phyloP scores from a whole-genome alignment of 2,888 invertebrate species.

The Brachypalpus laphriformis region DNA sequence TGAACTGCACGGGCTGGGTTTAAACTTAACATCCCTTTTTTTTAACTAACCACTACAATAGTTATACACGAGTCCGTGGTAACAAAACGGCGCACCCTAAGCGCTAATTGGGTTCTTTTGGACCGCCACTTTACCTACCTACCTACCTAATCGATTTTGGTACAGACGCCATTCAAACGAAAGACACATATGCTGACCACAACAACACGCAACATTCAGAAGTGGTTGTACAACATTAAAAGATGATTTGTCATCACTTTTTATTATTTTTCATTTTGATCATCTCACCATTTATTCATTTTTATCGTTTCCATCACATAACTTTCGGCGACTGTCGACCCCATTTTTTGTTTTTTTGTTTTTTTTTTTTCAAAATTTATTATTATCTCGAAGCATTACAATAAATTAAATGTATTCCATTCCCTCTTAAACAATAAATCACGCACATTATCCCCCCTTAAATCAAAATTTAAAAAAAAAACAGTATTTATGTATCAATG shows the following conservation, averaged over 20 bases:
- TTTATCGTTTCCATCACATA: slow-evolving; percentile 2
- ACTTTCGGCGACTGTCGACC: background rate
- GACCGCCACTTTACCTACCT: too few species aligned
- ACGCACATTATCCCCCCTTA: slow-evolving; percentile 1
- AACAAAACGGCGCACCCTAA: too few species aligned
- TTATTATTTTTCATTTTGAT: background rate
- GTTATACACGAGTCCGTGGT: too few species aligned
- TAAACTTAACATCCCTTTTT: too few species aligned
- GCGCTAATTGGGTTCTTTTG: too few species aligned
- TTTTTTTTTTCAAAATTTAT: too few species aligned
- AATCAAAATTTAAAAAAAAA: background rate
- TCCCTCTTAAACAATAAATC: slow-evolving; percentile 20
- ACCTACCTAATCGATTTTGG: too few species aligned
- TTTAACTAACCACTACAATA: too few species aligned
- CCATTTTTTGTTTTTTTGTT: too few species aligned
- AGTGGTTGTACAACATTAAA: background rate
- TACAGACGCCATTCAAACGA: background rate
- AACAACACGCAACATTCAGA: too few species aligned
- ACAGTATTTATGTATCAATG: slow-evolving; percentile 7
- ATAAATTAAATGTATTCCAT: slow-evolving; percentile 18
- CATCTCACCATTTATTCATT: background rate
- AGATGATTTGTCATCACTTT: slow-evolving; percentile 4
- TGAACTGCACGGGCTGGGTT: too few species aligned
- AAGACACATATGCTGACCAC: too few species aligned
- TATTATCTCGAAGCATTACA: slow-evolving; percentile 17